A percentile compares a stretch with the other conserved stretches of the same genome.
phyloP scores from a whole-genome alignment of 1,140 invertebrate species.

The Palaemon carinicauda region DNA sequence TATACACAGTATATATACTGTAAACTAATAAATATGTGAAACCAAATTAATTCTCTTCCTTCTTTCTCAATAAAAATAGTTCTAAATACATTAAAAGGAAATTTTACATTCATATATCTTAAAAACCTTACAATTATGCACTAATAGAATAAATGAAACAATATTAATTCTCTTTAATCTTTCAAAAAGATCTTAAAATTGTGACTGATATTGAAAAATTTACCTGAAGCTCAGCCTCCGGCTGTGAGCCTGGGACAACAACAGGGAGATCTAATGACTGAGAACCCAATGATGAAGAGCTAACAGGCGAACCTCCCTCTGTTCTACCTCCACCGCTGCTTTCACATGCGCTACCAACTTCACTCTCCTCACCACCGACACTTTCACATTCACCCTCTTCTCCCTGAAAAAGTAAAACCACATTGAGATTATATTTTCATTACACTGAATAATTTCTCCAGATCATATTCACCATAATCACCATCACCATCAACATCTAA shows the following conservation, averaged over 20 bases:
- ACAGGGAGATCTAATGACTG: conserved; percentile 71
- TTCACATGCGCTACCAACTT: conserved; percentile 37
- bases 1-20: too few species aligned
- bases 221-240: conserved; percentile 69
- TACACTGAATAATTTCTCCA: too few species aligned
- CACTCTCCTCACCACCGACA: conserved; percentile 51
- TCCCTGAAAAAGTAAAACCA: background rate
- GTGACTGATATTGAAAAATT: conserved; percentile 67
- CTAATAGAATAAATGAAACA: too few species aligned
- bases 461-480: too few species aligned
- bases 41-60: too few species aligned
- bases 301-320: conserved; percentile 31
- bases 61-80: too few species aligned
- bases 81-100: too few species aligned
- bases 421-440: background rate
- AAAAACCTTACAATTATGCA: too few species aligned
- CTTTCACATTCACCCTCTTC: conserved; percentile 53
- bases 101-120: background rate
- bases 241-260: conserved; percentile 67
- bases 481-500: too few species aligned
- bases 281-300: conserved; percentile 60
- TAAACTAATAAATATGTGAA: too few species aligned
- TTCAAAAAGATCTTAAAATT: conserved; percentile 67
- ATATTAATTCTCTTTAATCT: too few species aligned
- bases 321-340: conserved; percentile 28